A percentile compares a stretch with the other conserved stretches of the same genome.
Evolutionary conservation across 2,797 vertebrate species (phyloP).

Genomic region (Sphaeramia orbicularis): DNA sequence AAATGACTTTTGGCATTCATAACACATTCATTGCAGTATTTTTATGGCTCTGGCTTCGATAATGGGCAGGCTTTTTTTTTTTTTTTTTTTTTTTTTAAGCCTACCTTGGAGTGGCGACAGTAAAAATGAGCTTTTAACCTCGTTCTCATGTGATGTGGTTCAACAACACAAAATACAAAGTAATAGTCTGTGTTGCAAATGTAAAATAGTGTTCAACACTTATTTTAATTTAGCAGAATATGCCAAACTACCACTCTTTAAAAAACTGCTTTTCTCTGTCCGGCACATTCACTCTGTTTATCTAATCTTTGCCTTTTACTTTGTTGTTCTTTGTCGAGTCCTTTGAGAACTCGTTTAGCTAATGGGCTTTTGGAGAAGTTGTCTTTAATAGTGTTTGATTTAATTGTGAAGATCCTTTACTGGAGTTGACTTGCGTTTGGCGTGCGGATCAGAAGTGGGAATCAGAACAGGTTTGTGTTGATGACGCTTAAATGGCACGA

Average conservation of each 20-base stretch:
- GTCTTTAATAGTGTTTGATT: constrained; percentile 6
- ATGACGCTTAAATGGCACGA: constrained; percentile 21
- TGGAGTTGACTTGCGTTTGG: background rate
- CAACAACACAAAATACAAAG: constrained; percentile 5
- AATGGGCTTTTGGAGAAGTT: background rate
- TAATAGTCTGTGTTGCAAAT: background rate
- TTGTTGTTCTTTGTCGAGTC: background rate
- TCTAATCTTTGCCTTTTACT: constrained; percentile 7
- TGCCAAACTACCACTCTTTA: constrained; percentile 3
- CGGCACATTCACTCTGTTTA: background rate
- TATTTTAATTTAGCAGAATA: constrained; percentile 8
- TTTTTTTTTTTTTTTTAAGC: too few relatives aligned
- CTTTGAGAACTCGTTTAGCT: constrained; percentile 3
- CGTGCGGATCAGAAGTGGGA: background rate
- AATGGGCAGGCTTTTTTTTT: too few relatives aligned
- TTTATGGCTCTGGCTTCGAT: too few relatives aligned
- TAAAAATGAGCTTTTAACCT: constrained; percentile 13
- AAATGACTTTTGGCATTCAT: too few relatives aligned
- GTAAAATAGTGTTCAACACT: too few relatives aligned
- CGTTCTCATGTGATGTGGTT: background rate
- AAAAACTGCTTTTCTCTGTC: too few relatives aligned
- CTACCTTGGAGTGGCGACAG: background rate
- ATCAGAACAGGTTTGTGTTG: constrained; percentile 24
- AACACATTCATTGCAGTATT: too few relatives aligned
- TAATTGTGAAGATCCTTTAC: constrained; percentile 22